These are phyloP conservation scores for Piaya cayana DNA, from an alignment of 2,113 vertebrate species.

Conservation along the genomic window DNA sequence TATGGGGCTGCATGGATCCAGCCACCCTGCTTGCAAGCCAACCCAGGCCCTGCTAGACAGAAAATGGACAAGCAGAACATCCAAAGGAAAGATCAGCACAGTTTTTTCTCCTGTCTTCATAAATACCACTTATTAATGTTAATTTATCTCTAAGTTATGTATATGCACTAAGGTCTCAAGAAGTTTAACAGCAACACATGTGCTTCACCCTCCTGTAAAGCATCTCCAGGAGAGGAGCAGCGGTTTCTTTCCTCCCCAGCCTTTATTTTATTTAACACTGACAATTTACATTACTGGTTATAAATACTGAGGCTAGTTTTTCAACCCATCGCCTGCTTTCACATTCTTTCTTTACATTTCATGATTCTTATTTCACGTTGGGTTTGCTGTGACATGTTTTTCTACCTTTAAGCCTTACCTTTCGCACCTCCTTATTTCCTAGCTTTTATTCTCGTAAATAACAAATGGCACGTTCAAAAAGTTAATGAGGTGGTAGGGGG, in stretches of 20 bases:
- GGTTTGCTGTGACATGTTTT: neutral
- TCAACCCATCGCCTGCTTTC: neutral
- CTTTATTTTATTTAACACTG: neutral
- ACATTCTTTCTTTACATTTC: neutral
- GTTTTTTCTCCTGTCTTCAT: neutral
- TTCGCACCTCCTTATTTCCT: neutral
- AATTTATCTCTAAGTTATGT: neutral
- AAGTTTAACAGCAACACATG: rapidly evolving
- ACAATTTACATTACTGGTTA: neutral
- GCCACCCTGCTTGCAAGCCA: rapidly evolving
- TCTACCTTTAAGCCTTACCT: neutral
- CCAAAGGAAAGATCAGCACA: neutral
- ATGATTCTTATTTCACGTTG: neutral
- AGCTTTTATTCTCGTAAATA: neutral
- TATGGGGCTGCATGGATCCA: rapidly evolving
- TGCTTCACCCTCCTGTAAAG: neutral
- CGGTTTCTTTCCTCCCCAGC: neutral
- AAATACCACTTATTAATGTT: neutral
- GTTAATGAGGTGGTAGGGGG: neutral
- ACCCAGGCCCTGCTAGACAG: neutral
- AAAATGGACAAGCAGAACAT: neutral
- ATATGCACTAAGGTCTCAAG: neutral
- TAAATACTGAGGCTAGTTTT: neutral
- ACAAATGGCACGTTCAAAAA: neutral
- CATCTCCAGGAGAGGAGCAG: neutral